These are phyloP conservation scores for Drosophila sechellia DNA, from an alignment of 1,140 invertebrate species.

Conservation along the genomic window DNA sequence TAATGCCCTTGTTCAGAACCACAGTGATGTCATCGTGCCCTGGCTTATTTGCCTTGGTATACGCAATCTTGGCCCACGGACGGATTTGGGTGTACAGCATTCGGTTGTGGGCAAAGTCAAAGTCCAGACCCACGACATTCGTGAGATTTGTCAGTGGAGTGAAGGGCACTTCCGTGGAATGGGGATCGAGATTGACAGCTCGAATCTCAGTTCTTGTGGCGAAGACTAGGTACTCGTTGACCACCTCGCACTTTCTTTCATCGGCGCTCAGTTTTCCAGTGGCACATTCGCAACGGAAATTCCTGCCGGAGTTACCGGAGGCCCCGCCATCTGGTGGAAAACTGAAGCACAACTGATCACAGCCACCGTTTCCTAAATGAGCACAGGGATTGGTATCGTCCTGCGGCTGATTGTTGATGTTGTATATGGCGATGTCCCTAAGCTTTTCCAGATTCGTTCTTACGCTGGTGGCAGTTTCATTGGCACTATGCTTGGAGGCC, in stretches of 20 bases:
- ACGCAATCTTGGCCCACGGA: conserved; percentile 94
- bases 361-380: conserved; percentile 91
- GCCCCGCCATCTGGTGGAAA: conserved; percentile 88
- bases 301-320: conserved; percentile 75
- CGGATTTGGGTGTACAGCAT: conserved; percentile 96
- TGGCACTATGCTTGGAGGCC: conserved; percentile 91
- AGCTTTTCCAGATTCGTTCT: conserved; percentile 93
- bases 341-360: conserved; percentile 98
- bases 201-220: conserved; percentile 96
- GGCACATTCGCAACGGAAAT: conserved; percentile 95
- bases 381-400: conserved; percentile 92
- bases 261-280: conserved; percentile 90
- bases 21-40: conserved; percentile 88
- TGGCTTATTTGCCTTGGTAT: conserved; percentile 89
- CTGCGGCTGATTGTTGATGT: conserved; percentile 93
- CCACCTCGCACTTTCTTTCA: conserved; percentile 90
- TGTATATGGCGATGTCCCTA: conserved; percentile 95
- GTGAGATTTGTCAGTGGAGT: conserved; percentile 95
- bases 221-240: conserved; percentile 95
- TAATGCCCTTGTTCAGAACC: conserved; percentile 92
- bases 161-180: conserved; percentile 92
- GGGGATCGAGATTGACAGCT: conserved; percentile 93
- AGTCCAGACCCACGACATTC: conserved; percentile 98
- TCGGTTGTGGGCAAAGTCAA: conserved; percentile 95
- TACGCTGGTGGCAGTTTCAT: conserved; percentile 88